Evolutionary conservation across 2,113 vertebrate species (phyloP), one percentile per base, ranked within the genome.

Genomic region (Paramisgurnus dabryanus): DNA sequence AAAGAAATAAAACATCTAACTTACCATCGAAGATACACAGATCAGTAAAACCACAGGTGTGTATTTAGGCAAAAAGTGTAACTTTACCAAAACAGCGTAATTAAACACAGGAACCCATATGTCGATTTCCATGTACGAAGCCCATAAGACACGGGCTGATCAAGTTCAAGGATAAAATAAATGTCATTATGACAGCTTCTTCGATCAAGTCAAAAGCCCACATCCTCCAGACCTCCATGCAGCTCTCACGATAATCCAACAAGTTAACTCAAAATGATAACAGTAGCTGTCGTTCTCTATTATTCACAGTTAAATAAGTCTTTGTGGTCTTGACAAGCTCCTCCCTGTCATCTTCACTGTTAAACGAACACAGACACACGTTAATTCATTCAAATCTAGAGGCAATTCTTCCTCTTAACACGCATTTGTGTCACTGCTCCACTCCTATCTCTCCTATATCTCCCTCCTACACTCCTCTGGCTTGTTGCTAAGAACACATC

Each of bases 391-490:
- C 55, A 73, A 60, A 60, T 60, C 17, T 57, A 57, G 7, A 34
- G 15, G 53, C 17, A 40, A 57, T 55, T 55, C 5, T 41, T 17
- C 7, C 40, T 9, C 53, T 18, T 13, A 55, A 43, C 41, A 47
- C 71, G 45, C 43, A 47, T 75, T 6, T 74, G 55, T 58, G 71
- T 61, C 71, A 60, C 39, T 45, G 40, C 60, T 74, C 40, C 71
- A 60, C 71, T 60, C 50, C 64, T 17, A 67, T 70, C 73, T 65
- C 67, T 65, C 40, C 49, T 45, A 55, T 71, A 60, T 78, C 82
- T 50, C 65, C 66, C 74, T 81, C 79, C 71, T 75, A 60, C 64
- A 58, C 76, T 78, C 75, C 45, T 70, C 41, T 17, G 70, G 71
- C 61, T 80, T 40, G 34, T 61, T 68, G 74, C 74, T 76, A 76